Percentiles rank a stretch among this genome's conserved stretches.
phyloP scores from a whole-genome alignment of 2,113 vertebrate genomes.

The Chaetura pelagica region DNA sequence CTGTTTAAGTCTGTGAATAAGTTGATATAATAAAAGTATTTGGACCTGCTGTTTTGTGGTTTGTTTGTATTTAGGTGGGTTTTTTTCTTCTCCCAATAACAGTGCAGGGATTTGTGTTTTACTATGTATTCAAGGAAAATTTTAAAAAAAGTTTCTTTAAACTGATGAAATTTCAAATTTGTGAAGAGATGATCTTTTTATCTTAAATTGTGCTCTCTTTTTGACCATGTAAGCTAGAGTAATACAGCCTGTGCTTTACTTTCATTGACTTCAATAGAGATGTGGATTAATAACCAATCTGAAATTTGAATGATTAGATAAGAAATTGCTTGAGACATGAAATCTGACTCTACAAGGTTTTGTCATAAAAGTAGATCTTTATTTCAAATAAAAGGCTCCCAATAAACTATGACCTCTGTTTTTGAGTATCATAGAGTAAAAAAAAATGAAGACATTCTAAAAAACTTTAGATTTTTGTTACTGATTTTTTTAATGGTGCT shows the following conservation, averaged over 20 bases:
- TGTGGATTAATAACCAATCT: background rate
- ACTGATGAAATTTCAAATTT: background rate
- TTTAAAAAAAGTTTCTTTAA: background rate
- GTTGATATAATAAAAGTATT: background rate
- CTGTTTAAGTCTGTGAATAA: background rate
- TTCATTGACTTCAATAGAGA: background rate
- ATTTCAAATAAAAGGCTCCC: background rate
- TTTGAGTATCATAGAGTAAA: background rate
- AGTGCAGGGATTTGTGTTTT: background rate
- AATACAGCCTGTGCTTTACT: background rate
- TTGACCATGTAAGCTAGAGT: background rate
- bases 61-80: background rate
- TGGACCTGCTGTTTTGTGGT: background rate
- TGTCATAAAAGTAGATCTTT: no score
- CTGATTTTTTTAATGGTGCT: background rate
- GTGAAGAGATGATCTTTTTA: background rate
- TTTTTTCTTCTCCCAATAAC: background rate
- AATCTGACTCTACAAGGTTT: background rate
- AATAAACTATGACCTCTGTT: background rate
- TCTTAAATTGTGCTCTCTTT: background rate
- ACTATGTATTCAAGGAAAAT: background rate
- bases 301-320: background rate
- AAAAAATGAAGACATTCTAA: background rate
- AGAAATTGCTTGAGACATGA: background rate
- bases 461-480: background rate